These are phyloP conservation scores for Pristionchus japonicus DNA, from an alignment of 2,888 invertebrate genomes.

Conservation along the genomic window DNA sequence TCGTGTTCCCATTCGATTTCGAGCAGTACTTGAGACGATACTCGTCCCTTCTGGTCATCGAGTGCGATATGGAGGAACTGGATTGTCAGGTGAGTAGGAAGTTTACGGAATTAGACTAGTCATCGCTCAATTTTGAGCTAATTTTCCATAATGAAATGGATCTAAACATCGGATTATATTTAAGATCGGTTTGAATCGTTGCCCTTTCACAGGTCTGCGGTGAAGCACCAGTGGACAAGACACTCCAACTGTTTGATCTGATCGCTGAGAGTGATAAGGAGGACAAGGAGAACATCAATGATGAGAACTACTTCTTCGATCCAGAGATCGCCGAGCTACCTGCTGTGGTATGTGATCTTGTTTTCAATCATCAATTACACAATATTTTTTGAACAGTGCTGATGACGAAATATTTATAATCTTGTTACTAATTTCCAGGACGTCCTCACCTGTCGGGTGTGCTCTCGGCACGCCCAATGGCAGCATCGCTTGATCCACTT, in stretches of 20 bases:
- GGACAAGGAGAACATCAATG: too few species aligned
- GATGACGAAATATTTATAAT: background rate
- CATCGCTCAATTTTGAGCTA: too few species aligned
- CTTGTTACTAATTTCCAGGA: background rate
- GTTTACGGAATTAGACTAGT: too few species aligned
- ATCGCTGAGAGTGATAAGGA: background rate
- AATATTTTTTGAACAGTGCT: background rate
- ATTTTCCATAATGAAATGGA: too few species aligned
- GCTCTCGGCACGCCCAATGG: background rate
- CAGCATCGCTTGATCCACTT: conserved; percentile 27
- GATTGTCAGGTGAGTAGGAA: background rate
- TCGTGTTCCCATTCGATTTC: background rate
- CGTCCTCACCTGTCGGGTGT: background rate
- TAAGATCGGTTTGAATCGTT: too few species aligned
- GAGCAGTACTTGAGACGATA: background rate
- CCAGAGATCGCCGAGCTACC: background rate
- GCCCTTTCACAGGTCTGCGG: conserved; percentile 13
- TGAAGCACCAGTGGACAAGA: background rate
- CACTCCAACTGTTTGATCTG: background rate
- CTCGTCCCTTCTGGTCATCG: background rate
- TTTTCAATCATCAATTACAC: background rate
- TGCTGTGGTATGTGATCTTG: background rate
- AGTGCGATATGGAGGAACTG: background rate
- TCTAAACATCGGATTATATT: too few species aligned
- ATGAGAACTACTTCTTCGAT: background rate